Conservation (phyloP, 2,797 vertebrate genomes). For the Spea hammondii region DNA sequence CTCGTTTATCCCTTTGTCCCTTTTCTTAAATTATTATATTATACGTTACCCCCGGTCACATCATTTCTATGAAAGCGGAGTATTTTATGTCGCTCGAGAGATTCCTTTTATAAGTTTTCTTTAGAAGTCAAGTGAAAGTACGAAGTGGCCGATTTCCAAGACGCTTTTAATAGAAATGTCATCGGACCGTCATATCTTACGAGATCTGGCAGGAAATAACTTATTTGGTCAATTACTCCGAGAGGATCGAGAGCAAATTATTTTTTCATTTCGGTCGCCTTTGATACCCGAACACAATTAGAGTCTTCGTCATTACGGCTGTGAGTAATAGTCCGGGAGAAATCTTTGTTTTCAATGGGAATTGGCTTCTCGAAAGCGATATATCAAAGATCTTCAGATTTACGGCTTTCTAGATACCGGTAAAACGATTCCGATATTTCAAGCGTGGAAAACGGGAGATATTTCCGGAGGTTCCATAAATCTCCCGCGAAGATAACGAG, state of each 20-base stretch:
- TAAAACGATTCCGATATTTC: conserved; percentile 43
- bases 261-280: conserved; percentile 6
- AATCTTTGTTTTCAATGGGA: conserved; percentile 35
- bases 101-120: conserved; percentile 24
- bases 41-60: no score
- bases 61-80: background rate
- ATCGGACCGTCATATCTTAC: conserved; percentile 34
- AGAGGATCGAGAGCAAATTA: conserved; percentile 39
- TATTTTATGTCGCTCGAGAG: conserved; percentile 17
- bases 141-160: conserved; percentile 38
- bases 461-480: conserved; percentile 35
- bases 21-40: no score
- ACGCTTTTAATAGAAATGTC: conserved; percentile 43
- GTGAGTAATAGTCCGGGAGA: conserved; percentile 27
- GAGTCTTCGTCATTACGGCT: conserved; percentile 32
- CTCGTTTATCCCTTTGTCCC: no score
- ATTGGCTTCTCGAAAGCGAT: conserved; percentile 44
- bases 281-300: conserved; percentile 38
- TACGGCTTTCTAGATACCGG: conserved; percentile 24
- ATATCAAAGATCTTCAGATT: conserved; percentile 40
- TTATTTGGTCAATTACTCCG: conserved; percentile 40
- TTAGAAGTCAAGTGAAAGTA: conserved; percentile 23
- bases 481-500: conserved; percentile 34
- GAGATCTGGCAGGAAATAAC: conserved; percentile 29
- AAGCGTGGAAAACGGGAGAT: conserved; percentile 29